A percentile compares a stretch with the other conserved stretches of the same genome.
These are phyloP conservation scores for Papilio aristodemus DNA, from an alignment of 1,140 invertebrate genomes.

Conservation along the genomic window DNA sequence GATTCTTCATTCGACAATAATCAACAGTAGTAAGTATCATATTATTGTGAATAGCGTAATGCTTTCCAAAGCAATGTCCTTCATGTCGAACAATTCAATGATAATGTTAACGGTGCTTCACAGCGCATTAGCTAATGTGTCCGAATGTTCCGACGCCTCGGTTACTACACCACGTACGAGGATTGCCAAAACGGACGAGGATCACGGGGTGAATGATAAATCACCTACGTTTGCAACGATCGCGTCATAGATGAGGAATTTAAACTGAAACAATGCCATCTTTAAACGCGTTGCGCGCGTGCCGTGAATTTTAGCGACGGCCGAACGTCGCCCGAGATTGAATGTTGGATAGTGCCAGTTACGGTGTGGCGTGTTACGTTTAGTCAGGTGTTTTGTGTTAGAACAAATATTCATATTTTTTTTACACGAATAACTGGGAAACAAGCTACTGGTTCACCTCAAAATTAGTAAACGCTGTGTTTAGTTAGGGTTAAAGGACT, in stretches of 20 bases:
- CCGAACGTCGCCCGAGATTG: slow-evolving; percentile 42
- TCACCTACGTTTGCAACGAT: slow-evolving; percentile 50
- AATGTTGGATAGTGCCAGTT: slow-evolving; percentile 39
- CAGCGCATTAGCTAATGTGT: slow-evolving; percentile 29
- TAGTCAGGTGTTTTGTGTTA: slow-evolving; percentile 7
- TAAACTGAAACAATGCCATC: slow-evolving; percentile 71
- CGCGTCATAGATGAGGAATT: slow-evolving; percentile 69
- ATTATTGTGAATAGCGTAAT: neutral
- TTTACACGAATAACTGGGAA: no score
- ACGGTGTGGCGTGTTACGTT: slow-evolving; percentile 29
- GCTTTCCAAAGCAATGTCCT: neutral
- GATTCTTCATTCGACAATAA: neutral
- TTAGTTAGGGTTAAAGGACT: no score
- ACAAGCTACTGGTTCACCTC: no score
- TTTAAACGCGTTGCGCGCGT: slow-evolving; percentile 60
- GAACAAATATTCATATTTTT: neutral
- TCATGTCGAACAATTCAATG: neutral
- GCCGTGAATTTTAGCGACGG: slow-evolving; percentile 51
- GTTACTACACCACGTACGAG: slow-evolving; percentile 24
- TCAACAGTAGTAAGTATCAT: neutral
- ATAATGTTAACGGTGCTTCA: slow-evolving; percentile 26
- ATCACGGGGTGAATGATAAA: slow-evolving; percentile 48
- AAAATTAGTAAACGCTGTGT: no score
- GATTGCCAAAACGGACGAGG: slow-evolving; percentile 49
- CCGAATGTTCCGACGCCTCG: neutral